Base-by-base conservation (phyloP, 2,888 invertebrate species). In the Drosophila sordidula region DNA sequence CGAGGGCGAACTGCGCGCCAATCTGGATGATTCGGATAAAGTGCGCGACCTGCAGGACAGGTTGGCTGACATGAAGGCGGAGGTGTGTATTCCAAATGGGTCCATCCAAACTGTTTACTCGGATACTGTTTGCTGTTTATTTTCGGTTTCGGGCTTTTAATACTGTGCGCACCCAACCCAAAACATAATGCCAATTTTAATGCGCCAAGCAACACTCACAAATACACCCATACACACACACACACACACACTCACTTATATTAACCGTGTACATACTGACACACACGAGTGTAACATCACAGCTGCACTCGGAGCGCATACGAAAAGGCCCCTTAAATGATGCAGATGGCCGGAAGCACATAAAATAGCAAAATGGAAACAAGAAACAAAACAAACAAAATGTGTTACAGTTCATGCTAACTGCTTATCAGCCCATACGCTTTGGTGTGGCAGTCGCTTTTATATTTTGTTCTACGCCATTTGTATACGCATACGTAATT, bases 1-100 rank as follows among this genome's bases (percentile, higher is more conserved):
- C 0, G 98, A 98, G 91, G 98, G 98, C 4, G 98, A 98, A 92
- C 93, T 98, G 55, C 94, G 97, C 70, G 96, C 96, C 81, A 97
- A 96, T 92, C 94, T 96, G 84, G 97, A 96, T 69, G 97, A 97
- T 89, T 96, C 96, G 54, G 97, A 97, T 77, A 95, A 96, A 87
- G 96, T 97, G 26, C 95, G 97, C 66, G 98, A 98, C 84, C 93
- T 98, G 70, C 98, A 98, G 92, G 98, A 98, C 92, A 97, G 97
- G 92, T 96, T 98, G 74, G 97, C 96, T 38, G 98, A 98, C 92
- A 94, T 98, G 34, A 97, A 97, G 93, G 97, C 98, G 56, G 98
- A 98, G 96, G 98, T 98, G 93, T 93, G 93, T 91, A 58, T 54
- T 41, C 36, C 26, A n/a, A 38, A 16, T 34, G 38, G 11, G 22